A percentile compares a stretch with the other conserved stretches of the same genome.
Conservation (phyloP, 2,797 vertebrate genomes). For the Pseudochirops cupreus region DNA sequence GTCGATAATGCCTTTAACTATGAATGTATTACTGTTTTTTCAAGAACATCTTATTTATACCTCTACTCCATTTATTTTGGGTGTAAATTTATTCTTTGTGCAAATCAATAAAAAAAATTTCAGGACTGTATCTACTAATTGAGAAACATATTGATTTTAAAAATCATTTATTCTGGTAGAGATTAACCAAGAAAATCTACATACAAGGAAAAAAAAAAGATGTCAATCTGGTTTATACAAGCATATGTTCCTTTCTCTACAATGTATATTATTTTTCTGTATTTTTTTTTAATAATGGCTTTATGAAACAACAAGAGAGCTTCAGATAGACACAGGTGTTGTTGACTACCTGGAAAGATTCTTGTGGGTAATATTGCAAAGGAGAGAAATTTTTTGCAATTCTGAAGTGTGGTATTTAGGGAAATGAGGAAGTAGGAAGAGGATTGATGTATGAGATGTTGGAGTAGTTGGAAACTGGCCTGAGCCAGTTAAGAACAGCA, state of each 20-base stretch:
- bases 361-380: background rate
- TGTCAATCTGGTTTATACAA: background rate
- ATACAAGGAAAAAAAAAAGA: background rate
- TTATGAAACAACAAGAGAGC: background rate
- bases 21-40: too few relatives aligned
- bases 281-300: background rate
- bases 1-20: too few relatives aligned
- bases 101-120: background rate
- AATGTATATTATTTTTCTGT: background rate
- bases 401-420: background rate
- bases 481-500: background rate
- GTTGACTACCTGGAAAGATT: background rate
- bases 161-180: background rate
- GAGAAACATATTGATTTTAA: background rate
- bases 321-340: background rate
- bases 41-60: too few relatives aligned
- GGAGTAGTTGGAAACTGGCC: background rate
- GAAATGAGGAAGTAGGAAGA: background rate
- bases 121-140: too few relatives aligned
- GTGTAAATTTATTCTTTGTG: too few relatives aligned
- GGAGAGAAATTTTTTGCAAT: background rate
- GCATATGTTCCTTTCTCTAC: too few relatives aligned
- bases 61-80: too few relatives aligned
- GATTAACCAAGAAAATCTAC: background rate
- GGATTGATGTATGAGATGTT: background rate